Base-by-base conservation (phyloP, 2,113 vertebrate genomes). In the Piaya cayana region DNA sequence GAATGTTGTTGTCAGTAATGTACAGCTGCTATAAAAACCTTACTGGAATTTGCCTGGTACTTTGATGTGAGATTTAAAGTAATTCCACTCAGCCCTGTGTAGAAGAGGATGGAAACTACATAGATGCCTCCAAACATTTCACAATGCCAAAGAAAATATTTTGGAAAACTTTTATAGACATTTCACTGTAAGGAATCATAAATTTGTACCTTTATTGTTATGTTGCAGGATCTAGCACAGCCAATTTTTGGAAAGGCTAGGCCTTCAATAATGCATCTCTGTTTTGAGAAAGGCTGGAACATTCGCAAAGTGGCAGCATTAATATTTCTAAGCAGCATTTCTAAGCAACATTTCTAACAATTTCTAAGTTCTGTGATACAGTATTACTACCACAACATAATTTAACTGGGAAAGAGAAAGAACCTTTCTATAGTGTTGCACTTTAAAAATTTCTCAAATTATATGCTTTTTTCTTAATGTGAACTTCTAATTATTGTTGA, bases 151-250 rank as follows among this genome's bases (percentile, higher is more conserved):
- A 65, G 49, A 52, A 7, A 91, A 1, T 39, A 45, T 30, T 82
- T 82, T 69, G 14, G 36, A 36, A 87, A 75, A 47, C 9, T 52
- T 70, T 7, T 20, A 12, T 16, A 6, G n/a, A 14, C 0, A 0
- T 82, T 82, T 94, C 21, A 47, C n/a, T 6, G 17, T 37, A 59
- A 82, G 36, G 26, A 94, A n/a, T 13, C 1, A 2, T 52, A 94
- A 10, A 4, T 69, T 52, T 97, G 82, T 86, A 99, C 98, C 90
- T 92, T 98, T 27, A 97, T 56, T 1, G 97, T 98, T 32, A 86
- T 9, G 20, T 98, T 98, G 91, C 98, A 99, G 78, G 95, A 93
- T 8, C 88, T 94, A 15, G 95, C 76, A 91, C 98, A 99, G 59
- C 98, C 97, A 0, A 20, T 92, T 29, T 45, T 75, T 9, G 93